Base-by-base conservation (phyloP, 2,797 vertebrate genomes). In the Chelmon rostratus region DNA sequence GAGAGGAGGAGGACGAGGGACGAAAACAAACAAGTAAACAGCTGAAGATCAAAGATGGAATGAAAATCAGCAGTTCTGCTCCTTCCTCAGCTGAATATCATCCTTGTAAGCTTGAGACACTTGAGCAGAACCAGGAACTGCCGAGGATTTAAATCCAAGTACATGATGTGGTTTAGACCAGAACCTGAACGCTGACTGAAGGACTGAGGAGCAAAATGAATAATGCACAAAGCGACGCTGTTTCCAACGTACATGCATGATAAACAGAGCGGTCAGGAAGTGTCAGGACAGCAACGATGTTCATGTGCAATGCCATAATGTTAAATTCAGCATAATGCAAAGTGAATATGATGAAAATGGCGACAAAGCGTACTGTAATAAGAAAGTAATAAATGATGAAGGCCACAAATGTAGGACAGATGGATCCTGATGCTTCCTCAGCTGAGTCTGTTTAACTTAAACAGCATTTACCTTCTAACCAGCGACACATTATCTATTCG, bases 1-100 rank as follows among this genome's bases (percentile, higher is more conserved):
- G 23, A 19, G 69, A 23, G 31, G 76, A 19, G 46, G 66, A 49
- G 12, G 25, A 18, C 38, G 73, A 31, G 0, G 35, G 58, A 66
- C 53, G 19, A 37, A 78, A 76, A 79, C 76, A 84, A 89, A 88
- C 81, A 82, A 82, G 79, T 40, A 82, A 84, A 79, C 72, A 79
- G 59, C 75, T 53, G 71, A 83, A 40, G 82, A 88, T 86, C 68
- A 83, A 86, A 83, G 76, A 79, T n/a, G 35, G 33, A 76, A 65
- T 40, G 46, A 63, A 68, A 84, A 68, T 58, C 21, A 15, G 57
- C 38, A 49, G 8, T 3, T 70, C n/a, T 35, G 57, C 46, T 31
- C 28, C 31, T 73, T 13, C 49, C 31, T 56, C 62, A n/a, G 38
- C 63, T 13, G 19, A 56, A 19, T 57, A 13, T 52, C 37, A 16